Conservation (phyloP, 1,140 invertebrate genomes). For the Drosophila trapezifrons region DNA sequence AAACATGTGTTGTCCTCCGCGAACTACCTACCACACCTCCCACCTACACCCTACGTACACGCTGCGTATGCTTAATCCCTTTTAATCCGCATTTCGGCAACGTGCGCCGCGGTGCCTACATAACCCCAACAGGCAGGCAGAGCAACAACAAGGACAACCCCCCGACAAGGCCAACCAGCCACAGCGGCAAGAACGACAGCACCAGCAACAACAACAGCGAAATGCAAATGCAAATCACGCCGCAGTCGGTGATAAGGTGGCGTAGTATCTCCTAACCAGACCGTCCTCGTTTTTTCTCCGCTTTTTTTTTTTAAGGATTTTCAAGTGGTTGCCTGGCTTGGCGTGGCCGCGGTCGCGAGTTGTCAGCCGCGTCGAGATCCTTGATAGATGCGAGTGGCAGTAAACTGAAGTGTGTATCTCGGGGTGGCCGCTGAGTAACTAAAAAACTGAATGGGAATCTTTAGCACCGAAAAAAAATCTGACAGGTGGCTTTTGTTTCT, state of each 20-base stretch:
- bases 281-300: slow-evolving; percentile 23
- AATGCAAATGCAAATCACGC: slow-evolving; percentile 58
- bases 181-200: too few species aligned
- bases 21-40: slow-evolving; percentile 27
- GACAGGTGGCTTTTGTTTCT: slow-evolving; percentile 28
- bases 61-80: slow-evolving; percentile 78
- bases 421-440: slow-evolving; percentile 6
- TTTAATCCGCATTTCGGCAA: slow-evolving; percentile 77
- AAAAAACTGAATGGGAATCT: slow-evolving; percentile 19
- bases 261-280: slow-evolving; percentile 17
- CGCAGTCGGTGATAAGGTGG: slow-evolving; percentile 53
- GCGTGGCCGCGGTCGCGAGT: slow-evolving; percentile 20
- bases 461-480: slow-evolving; percentile 5
- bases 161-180: slow-evolving; percentile 33
- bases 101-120: slow-evolving; percentile 54
- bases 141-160: slow-evolving; percentile 40
- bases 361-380: slow-evolving; percentile 38
- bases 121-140: slow-evolving; percentile 45
- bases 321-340: slow-evolving; percentile 17
- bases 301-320: slow-evolving; percentile 35
- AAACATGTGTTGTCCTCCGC: slow-evolving; percentile 70
- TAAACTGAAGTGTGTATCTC: slow-evolving; percentile 25
- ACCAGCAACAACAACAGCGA: slow-evolving; percentile 29
- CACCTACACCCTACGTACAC: slow-evolving; percentile 42
- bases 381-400: slow-evolving; percentile 48